These are phyloP conservation scores for Echinops telfairi DNA, from an alignment of 2,113 vertebrate genomes.

Conservation along the genomic window DNA sequence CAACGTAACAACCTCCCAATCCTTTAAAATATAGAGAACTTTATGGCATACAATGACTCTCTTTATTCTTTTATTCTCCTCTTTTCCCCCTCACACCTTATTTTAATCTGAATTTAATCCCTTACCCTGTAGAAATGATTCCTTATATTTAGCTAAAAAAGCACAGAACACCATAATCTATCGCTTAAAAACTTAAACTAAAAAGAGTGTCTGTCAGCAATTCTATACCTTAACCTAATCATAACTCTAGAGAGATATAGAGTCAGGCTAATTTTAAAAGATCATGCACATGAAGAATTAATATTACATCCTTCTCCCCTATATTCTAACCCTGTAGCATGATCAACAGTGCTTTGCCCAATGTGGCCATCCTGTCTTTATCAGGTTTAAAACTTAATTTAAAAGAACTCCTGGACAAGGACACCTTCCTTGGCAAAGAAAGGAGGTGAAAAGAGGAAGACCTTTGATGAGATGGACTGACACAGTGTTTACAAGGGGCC, in stretches of 20 bases:
- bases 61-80: too few relatives aligned
- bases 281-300: background rate
- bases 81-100: too few relatives aligned
- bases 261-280: too few relatives aligned
- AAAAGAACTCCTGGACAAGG: too few relatives aligned
- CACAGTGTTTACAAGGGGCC: too few relatives aligned
- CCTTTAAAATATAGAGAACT: background rate
- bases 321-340: background rate
- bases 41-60: background rate
- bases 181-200: background rate
- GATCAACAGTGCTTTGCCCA: conserved; percentile 14
- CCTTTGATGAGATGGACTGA: too few relatives aligned
- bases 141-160: background rate
- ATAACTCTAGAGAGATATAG: background rate
- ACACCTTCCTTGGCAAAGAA: too few relatives aligned
- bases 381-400: background rate
- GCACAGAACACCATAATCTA: background rate
- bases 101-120: conserved; percentile 25
- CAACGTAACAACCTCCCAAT: background rate
- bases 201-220: background rate
- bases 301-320: background rate
- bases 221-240: background rate
- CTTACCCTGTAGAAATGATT: background rate
- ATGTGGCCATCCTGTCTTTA: background rate
- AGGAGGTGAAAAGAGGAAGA: too few relatives aligned